phyloP scores from a whole-genome alignment of 2,888 invertebrate genomes.

The Xestoiulus laeticollis region DNA sequence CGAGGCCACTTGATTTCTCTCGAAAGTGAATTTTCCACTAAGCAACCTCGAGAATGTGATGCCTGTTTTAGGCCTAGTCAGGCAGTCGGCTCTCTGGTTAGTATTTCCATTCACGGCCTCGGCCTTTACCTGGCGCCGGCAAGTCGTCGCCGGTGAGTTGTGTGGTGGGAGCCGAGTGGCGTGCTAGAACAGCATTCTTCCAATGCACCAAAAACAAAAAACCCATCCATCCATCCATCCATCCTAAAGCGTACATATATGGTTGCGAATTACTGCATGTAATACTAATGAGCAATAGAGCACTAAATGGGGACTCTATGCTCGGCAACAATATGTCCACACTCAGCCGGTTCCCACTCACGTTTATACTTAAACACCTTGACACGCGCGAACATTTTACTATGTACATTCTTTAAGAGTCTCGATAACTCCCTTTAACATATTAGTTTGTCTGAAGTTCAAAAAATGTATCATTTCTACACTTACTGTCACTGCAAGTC shows the following conservation, averaged over 20 bases:
- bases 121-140: slow-evolving; percentile 13
- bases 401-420: neutral
- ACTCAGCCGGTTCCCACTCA: neutral
- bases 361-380: neutral
- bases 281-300: slow-evolving; percentile 26
- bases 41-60: neutral
- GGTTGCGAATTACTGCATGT: neutral
- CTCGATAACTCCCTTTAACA: neutral
- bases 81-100: too few relatives aligned
- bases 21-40: neutral
- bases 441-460: neutral
- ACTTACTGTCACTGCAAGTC: too few relatives aligned
- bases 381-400: neutral
- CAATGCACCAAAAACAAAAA: neutral
- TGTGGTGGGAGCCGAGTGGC: slow-evolving; percentile 20
- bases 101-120: slow-evolving; percentile 18
- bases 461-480: too few relatives aligned
- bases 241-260: slow-evolving; percentile 7
- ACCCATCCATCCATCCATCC: neutral
- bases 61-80: neutral
- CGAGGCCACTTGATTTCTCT: neutral
- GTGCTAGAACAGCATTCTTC: slow-evolving; percentile 11
- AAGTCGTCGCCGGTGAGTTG: neutral
- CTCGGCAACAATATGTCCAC: neutral
- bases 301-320: neutral